Percentiles rank a stretch among this genome's conserved stretches.
phyloP scores from a whole-genome alignment of 2,113 vertebrate genomes.

The Dasyurus viverrinus region DNA sequence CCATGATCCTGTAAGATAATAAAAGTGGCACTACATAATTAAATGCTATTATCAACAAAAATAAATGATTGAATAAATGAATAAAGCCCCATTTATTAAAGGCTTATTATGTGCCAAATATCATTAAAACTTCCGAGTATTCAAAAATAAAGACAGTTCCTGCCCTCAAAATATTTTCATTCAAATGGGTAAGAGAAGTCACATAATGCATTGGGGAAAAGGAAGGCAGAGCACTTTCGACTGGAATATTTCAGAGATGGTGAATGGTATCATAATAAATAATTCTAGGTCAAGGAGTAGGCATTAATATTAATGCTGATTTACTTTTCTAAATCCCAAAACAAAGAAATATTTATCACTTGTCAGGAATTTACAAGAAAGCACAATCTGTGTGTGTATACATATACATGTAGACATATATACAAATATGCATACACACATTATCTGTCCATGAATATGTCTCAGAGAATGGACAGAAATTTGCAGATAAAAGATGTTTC shows the following conservation, averaged over 20 bases:
- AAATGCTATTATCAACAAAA: neutral
- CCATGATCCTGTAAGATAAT: neutral
- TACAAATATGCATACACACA: neutral
- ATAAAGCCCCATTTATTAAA: neutral
- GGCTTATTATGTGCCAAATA: neutral
- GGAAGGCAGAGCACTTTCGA: neutral
- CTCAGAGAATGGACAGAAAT: neutral
- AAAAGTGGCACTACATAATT: neutral
- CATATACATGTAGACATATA: neutral
- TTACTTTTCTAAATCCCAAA: neutral
- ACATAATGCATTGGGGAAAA: neutral
- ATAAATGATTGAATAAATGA: neutral
- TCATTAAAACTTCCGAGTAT: neutral
- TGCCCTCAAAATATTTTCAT: constrained; percentile 20
- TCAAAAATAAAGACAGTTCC: neutral
- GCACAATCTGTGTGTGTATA: constrained; percentile 2
- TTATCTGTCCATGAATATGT: neutral
- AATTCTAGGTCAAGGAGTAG: neutral
- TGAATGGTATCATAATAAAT: neutral
- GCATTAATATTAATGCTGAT: neutral
- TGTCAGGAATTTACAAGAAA: constrained; percentile 39
- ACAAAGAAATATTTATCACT: constrained; percentile 10
- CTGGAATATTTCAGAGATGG: neutral
- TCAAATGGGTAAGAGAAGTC: neutral
- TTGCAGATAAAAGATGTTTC: neutral